Percentiles rank a stretch among this genome's conserved stretches.
phyloP scores from a whole-genome alignment of 2,888 invertebrate genomes.

The Myathropa florea region DNA sequence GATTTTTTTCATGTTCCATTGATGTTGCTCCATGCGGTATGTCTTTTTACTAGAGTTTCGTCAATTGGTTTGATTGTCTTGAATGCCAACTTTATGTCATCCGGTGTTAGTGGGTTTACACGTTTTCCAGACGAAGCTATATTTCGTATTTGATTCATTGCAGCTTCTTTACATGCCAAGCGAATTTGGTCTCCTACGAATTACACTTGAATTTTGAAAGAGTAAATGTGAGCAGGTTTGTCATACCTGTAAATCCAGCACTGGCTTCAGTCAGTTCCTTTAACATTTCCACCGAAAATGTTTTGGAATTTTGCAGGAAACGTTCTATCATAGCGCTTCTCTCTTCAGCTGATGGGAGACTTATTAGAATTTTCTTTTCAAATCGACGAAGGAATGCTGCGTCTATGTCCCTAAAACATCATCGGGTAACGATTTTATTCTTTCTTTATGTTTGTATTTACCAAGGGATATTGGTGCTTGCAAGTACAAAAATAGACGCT shows the following conservation, averaged over 20 bases:
- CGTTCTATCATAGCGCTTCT: conserved; percentile 86
- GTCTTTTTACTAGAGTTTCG: conserved; percentile 82
- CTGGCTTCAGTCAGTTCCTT: conserved; percentile 83
- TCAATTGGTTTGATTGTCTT: conserved; percentile 81
- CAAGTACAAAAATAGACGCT: conserved; percentile 86
- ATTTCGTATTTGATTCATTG: conserved; percentile 90
- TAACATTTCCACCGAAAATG: conserved; percentile 72
- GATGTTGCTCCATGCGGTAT: conserved; percentile 85
- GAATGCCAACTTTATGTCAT: conserved; percentile 75
- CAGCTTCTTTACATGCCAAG: conserved; percentile 92
- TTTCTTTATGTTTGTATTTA: conserved; percentile 75
- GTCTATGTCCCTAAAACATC: conserved; percentile 88
- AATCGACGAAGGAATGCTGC: conserved; percentile 92
- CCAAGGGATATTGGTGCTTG: conserved; percentile 97
- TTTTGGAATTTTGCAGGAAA: conserved; percentile 81
- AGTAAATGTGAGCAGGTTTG: background rate
- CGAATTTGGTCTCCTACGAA: conserved; percentile 93
- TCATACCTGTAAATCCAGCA: conserved; percentile 89
- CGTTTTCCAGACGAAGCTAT: conserved; percentile 21
- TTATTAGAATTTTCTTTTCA: conserved; percentile 92
- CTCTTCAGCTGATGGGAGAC: conserved; percentile 86
- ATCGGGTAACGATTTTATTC: background rate
- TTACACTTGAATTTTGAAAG: background rate
- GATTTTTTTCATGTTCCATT: conserved; percentile 80
- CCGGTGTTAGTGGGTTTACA: background rate